Conservation (phyloP, 1,140 invertebrate species). For the Eupristina koningsbergeri region DNA sequence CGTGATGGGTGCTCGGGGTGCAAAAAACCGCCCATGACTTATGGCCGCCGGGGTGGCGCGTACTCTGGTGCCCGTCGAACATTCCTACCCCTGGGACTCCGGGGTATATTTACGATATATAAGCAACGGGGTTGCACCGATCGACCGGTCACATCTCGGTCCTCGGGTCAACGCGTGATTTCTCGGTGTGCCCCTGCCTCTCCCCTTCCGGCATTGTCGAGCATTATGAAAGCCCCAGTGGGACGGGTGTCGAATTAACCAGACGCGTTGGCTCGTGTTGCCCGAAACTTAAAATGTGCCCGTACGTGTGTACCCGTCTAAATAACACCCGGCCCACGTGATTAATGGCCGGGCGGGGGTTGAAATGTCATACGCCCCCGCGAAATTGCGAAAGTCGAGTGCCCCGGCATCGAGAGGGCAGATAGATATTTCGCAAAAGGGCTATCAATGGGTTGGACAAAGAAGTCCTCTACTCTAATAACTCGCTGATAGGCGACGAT, state of each 20-base stretch:
- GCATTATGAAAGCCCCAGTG: neutral
- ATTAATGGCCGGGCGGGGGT: too few species aligned
- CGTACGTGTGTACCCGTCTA: neutral
- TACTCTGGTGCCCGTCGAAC: slow-evolving; percentile 7
- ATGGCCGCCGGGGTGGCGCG: neutral
- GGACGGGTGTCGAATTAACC: neutral
- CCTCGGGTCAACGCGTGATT: too few species aligned
- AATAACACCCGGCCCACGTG: slow-evolving; percentile 27
- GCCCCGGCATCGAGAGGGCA: neutral
- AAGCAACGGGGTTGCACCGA: neutral
- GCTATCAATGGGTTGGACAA: neutral
- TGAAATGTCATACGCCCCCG: neutral
- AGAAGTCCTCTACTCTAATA: neutral
- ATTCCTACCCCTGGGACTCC: neutral
- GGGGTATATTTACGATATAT: neutral
- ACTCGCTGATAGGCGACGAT: neutral
- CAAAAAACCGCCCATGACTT: slow-evolving; percentile 1
- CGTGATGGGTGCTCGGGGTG: neutral
- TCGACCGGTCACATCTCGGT: neutral
- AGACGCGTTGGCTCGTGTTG: neutral
- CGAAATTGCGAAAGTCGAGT: neutral
- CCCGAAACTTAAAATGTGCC: neutral
- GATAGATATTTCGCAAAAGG: neutral
- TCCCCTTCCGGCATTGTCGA: too few species aligned
- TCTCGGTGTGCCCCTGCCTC: neutral